These are phyloP conservation scores for Ceyx melanurus DNA, from an alignment of 2,113 vertebrate species.

Conservation along the genomic window DNA sequence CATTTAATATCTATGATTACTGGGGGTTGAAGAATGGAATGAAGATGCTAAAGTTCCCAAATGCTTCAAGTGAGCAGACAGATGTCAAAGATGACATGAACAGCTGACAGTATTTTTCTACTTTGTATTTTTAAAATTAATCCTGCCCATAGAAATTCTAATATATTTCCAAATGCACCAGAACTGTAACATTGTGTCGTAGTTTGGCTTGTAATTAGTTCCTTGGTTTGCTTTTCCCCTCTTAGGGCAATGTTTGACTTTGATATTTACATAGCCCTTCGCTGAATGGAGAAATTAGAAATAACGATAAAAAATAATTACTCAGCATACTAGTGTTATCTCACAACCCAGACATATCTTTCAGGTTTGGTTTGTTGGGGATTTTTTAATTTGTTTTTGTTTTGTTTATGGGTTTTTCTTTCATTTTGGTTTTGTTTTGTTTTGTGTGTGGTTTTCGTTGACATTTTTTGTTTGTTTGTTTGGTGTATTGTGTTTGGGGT, in stretches of 20 bases:
- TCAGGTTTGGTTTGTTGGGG: not conserved
- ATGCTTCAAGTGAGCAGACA: not conserved
- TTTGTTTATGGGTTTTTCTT: too few relatives aligned
- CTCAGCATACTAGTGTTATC: not conserved
- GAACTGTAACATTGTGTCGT: not conserved
- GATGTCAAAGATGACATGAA: not conserved
- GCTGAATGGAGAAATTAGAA: not conserved
- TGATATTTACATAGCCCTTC: not conserved
- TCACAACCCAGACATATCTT: not conserved
- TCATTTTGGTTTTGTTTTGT: too few relatives aligned
- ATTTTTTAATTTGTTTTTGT: not conserved
- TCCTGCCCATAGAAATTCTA: too few relatives aligned
- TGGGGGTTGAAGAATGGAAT: not conserved
- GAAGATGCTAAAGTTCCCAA: not conserved
- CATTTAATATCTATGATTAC: not conserved
- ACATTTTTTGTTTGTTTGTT: too few relatives aligned
- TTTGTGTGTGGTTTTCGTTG: too few relatives aligned
- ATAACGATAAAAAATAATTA: not conserved
- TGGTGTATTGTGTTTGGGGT: too few relatives aligned
- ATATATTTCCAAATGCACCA: not conserved
- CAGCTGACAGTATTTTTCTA: not conserved
- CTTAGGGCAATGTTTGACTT: not conserved
- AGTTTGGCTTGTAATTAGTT: not conserved
- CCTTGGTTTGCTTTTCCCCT: not conserved
- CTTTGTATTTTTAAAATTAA: not conserved